phyloP scores from a whole-genome alignment of 1,140 invertebrate genomes.

The Hyles vespertilio region DNA sequence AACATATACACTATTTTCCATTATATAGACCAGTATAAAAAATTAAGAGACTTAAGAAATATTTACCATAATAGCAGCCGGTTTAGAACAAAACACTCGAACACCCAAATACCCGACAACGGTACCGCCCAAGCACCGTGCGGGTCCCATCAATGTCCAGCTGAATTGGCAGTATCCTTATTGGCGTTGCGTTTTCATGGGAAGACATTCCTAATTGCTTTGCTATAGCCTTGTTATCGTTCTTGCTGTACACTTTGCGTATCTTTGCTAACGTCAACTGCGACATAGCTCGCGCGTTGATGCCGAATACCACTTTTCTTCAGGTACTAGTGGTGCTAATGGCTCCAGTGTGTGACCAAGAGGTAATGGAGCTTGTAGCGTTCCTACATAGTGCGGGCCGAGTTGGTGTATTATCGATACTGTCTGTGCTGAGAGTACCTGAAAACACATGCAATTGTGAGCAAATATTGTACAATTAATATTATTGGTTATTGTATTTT shows the following conservation, averaged over 20 bases:
- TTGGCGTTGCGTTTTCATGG: slow-evolving; percentile 99
- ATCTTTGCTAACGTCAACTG: slow-evolving; percentile 97
- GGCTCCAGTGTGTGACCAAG: slow-evolving; percentile 80
- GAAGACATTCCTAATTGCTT: slow-evolving; percentile 98
- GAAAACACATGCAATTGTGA: slow-evolving; percentile 1
- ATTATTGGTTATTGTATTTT: neutral
- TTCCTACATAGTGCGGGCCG: slow-evolving; percentile 93
- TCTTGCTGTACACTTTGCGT: slow-evolving; percentile 96
- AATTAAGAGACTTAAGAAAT: too few relatives aligned
- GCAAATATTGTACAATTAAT: neutral
- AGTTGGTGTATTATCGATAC: slow-evolving; percentile 90
- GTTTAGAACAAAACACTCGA: slow-evolving; percentile 94
- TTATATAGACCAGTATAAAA: too few relatives aligned
- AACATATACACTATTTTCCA: neutral
- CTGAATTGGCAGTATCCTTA: slow-evolving; percentile 95
- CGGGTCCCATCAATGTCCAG: slow-evolving; percentile 95
- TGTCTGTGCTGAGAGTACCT: slow-evolving; percentile 82
- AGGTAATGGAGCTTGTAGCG: slow-evolving; percentile 86
- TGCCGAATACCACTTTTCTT: slow-evolving; percentile 96
- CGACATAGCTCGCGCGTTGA: slow-evolving; percentile 96
- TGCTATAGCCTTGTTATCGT: slow-evolving; percentile 98
- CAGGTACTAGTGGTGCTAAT: slow-evolving; percentile 85
- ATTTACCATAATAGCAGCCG: slow-evolving; percentile 90
- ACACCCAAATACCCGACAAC: slow-evolving; percentile 97
- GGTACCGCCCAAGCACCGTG: slow-evolving; percentile 95